Base-by-base conservation (phyloP, 1,140 invertebrate genomes). In the Drosophila sechellia region DNA sequence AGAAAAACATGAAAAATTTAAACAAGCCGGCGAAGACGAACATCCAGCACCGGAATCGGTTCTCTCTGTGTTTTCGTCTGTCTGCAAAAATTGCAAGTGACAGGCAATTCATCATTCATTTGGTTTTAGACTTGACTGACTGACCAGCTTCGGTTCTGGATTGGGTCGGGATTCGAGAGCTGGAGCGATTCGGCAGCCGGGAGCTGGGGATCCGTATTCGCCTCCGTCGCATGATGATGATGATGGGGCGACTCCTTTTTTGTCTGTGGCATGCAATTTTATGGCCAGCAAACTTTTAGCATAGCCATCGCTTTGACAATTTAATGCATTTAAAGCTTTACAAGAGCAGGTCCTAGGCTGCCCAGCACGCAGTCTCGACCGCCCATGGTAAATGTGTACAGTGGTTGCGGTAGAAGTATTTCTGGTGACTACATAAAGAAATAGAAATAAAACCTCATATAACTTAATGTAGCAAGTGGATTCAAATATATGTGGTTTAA, bases 101-200 rank as follows among this genome's bases (percentile, higher is more conserved):
- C 84, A 87, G 84, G 84, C 84, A 89, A 87, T 89, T 87, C 84
- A 87, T 87, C 84, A 87, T 87, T 87, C 84, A 87, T 89, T 87
- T 70, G 76, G 79, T 70, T 87, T 89, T 77, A 63, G 76, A 73
- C 63, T 68, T 71, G 76, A 79, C 70, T 80, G 78, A 65, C 78
- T 73, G 80, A 63, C 80, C 69, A 79, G 68, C 74, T 40, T 60
- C 53, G 54, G 54, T 58, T 34, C 56, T 43, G 73, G 53, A 53
- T 39, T 20, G 25, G 59, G 12, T 37, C 49, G 34, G 52, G 64
- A 71, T 42, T 39, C 56, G 54, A 22, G 56, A 8, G 54, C 56
- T 49, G 20, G 65, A 8, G 54, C 49, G 20, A 49, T 48, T 25
- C 57, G 12, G 64, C 27, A 50, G 63, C 63, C 57, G 12, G 64